Conservation (phyloP, 2,113 vertebrate genomes). For the Elgaria multicarinata region DNA sequence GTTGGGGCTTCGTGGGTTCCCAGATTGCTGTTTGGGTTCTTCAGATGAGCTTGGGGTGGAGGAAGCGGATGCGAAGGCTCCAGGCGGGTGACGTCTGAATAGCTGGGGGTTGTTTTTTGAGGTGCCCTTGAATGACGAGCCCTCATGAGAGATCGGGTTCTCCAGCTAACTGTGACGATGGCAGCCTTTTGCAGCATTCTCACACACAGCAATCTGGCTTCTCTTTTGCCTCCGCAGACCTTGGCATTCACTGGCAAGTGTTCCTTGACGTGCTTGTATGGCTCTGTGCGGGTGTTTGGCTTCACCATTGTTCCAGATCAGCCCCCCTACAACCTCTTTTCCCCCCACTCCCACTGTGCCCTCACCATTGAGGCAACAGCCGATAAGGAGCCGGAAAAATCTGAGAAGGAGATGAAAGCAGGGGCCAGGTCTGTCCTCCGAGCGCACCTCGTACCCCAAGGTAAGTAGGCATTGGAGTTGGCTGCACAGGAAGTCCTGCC, state of each 20-base stretch:
- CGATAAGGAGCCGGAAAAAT: constrained; percentile 64
- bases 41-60: background rate
- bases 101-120: too few species aligned
- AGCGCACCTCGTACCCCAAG: constrained; percentile 72
- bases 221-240: background rate
- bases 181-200: background rate
- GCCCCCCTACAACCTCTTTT: constrained; percentile 84
- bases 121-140: too few species aligned
- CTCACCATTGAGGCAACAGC: constrained; percentile 80
- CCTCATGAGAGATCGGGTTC: background rate
- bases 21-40: background rate
- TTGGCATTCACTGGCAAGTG: constrained; percentile 89
- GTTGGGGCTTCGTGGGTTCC: background rate
- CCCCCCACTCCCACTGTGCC: constrained; percentile 83
- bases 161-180: too few species aligned
- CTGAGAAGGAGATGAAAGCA: constrained; percentile 62
- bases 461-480: background rate
- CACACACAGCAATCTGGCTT: accelerated
- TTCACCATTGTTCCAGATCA: constrained; percentile 87
- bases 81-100: background rate
- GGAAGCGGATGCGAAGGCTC: background rate
- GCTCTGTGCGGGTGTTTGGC: constrained; percentile 88
- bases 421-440: constrained; percentile 74
- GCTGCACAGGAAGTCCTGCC: background rate
- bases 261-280: constrained; percentile 87